A percentile compares a stretch with the other conserved stretches of the same genome.
Conservation (phyloP, 2,888 invertebrate species). For the Diploptera punctata region DNA sequence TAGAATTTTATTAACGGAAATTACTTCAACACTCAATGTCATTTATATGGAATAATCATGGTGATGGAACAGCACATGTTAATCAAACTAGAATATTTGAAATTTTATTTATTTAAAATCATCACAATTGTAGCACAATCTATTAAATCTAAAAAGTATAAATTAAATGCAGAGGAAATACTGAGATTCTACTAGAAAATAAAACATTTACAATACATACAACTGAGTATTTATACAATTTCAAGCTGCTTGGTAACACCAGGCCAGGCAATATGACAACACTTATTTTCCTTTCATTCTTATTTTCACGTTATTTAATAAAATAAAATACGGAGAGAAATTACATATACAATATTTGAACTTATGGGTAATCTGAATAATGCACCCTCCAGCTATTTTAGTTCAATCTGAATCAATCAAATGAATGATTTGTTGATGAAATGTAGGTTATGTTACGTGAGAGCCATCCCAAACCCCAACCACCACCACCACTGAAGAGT, state of each 20-base stretch:
- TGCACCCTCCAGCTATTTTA: too few species aligned
- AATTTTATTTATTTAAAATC: constrained; percentile 4
- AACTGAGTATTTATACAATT: not conserved
- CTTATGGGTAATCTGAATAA: not conserved
- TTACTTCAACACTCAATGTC: too few species aligned
- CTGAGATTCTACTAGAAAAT: not conserved
- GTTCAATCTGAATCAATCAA: too few species aligned
- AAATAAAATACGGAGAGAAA: not conserved
- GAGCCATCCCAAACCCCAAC: too few species aligned
- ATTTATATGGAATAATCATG: too few species aligned
- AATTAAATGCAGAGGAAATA: constrained; percentile 7
- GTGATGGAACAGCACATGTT: too few species aligned
- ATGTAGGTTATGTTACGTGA: too few species aligned
- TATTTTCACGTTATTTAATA: not conserved
- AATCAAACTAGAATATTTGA: too few species aligned
- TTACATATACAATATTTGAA: not conserved
- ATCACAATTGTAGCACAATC: constrained; percentile 1
- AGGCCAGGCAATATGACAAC: not conserved
- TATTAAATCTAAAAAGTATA: constrained; percentile 6
- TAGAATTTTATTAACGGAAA: too few species aligned
- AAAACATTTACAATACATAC: not conserved
- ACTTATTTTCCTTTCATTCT: not conserved
- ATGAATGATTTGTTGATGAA: too few species aligned
- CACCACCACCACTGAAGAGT: too few species aligned
- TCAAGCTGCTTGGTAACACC: not conserved